Conservation (phyloP, 1,140 invertebrate species). For the Pissodes strobi region DNA sequence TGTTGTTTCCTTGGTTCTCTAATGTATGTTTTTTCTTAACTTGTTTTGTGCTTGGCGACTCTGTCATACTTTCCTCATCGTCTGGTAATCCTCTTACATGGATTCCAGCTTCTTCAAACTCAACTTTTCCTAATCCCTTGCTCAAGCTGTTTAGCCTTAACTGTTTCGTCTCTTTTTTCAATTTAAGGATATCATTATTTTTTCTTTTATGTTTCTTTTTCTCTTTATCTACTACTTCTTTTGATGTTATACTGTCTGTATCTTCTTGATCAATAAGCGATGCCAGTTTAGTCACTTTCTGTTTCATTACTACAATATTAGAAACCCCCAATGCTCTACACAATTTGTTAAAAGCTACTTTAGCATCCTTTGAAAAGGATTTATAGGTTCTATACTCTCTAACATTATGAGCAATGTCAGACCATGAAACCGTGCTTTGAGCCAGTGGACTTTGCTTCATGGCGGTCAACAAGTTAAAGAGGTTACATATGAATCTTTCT, state of each 20-base stretch:
- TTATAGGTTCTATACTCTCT: constrained; percentile 50
- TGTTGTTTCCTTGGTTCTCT: too few relatives aligned
- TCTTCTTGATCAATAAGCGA: not conserved
- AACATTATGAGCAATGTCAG: constrained; percentile 50
- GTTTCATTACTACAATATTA: constrained; percentile 48
- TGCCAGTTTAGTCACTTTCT: constrained; percentile 36
- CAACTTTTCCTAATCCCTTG: constrained; percentile 49
- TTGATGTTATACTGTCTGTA: constrained; percentile 35
- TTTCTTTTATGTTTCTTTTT: constrained; percentile 49
- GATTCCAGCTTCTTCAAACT: constrained; percentile 7
- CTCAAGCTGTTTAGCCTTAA: constrained; percentile 54
- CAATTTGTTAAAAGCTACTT: constrained; percentile 58
- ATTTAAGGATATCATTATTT: constrained; percentile 54
- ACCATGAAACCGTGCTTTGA: constrained; percentile 52
- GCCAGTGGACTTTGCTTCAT: constrained; percentile 54
- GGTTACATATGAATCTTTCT: constrained; percentile 57
- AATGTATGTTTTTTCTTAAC: too few relatives aligned
- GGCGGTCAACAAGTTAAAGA: constrained; percentile 55
- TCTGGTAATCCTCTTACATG: too few relatives aligned
- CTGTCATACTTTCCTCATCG: too few relatives aligned
- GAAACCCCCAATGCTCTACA: constrained; percentile 53
- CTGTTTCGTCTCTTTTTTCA: constrained; percentile 58
- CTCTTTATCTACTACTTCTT: constrained; percentile 47
- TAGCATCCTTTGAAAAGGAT: constrained; percentile 56
- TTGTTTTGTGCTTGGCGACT: too few relatives aligned